Percentiles rank a stretch among this genome's conserved stretches.
phyloP scores from a whole-genome alignment of 2,113 vertebrate genomes.

The Lycaon pictus region DNA sequence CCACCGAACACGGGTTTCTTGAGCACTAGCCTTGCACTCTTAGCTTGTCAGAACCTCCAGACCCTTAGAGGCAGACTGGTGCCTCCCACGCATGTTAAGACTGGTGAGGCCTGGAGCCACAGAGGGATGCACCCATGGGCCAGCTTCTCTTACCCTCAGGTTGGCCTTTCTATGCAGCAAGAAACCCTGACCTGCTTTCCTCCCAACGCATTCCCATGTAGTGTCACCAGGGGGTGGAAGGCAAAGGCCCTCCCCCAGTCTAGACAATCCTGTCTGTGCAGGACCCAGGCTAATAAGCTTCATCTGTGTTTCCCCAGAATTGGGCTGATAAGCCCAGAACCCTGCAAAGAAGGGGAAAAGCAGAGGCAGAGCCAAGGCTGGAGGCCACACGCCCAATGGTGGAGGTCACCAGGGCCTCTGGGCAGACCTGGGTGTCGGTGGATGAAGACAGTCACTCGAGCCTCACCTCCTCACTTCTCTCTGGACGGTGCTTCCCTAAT shows the following conservation, averaged over 20 bases:
- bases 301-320: background rate
- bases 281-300: background rate
- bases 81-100: background rate
- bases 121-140: background rate
- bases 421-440: background rate
- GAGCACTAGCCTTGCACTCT: background rate
- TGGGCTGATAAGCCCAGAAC: background rate
- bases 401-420: background rate
- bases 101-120: background rate
- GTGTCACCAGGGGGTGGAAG: background rate
- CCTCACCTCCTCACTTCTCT: background rate
- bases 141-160: background rate
- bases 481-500: background rate
- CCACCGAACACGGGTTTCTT: background rate
- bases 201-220: background rate
- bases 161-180: background rate
- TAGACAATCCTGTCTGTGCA: background rate
- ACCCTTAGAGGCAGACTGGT: background rate
- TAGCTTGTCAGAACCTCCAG: background rate
- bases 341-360: background rate
- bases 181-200: background rate
- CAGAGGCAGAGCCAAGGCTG: background rate
- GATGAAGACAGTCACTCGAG: background rate
- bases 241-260: background rate
- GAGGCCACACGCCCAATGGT: background rate